Conservation (phyloP, 2,797 vertebrate species). For the Melanotaenia parkinsoni region DNA sequence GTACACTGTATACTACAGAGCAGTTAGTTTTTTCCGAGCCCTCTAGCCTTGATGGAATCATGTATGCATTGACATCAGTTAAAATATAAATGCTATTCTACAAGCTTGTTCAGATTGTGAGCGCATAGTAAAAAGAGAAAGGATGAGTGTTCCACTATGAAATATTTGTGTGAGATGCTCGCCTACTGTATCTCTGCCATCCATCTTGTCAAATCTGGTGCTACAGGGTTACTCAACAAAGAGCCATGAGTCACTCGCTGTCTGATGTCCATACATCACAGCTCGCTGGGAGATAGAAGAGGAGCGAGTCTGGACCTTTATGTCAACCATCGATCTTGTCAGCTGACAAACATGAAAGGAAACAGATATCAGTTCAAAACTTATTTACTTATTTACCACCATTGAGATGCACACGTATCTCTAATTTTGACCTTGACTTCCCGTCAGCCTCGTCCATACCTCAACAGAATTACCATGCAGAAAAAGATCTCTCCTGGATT, state of each 20-base stretch:
- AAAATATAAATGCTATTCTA: neutral
- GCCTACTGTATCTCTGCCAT: constrained; percentile 21
- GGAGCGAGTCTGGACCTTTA: constrained; percentile 26
- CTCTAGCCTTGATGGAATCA: neutral
- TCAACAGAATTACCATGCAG: constrained; percentile 19
- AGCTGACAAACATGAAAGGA: constrained; percentile 41
- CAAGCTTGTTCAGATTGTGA: constrained; percentile 8
- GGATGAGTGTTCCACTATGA: constrained; percentile 30
- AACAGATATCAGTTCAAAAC: constrained; percentile 28
- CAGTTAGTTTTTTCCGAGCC: neutral
- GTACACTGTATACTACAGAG: neutral
- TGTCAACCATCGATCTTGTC: constrained; percentile 45
- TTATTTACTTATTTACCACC: constrained; percentile 19
- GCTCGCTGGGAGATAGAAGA: constrained; percentile 14
- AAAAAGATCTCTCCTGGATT: constrained; percentile 9
- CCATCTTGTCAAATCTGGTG: constrained; percentile 40
- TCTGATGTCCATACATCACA: constrained; percentile 50
- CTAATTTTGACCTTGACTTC: constrained; percentile 35
- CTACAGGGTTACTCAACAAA: constrained; percentile 13
- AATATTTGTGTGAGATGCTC: constrained; percentile 33
- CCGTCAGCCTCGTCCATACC: constrained; percentile 18
- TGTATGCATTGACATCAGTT: constrained; percentile 3
- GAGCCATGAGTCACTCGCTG: constrained; percentile 28
- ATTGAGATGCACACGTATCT: neutral
- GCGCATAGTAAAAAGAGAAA: constrained; percentile 11